Evolutionary conservation across 1,140 invertebrate species (phyloP).

Genomic region (Tetramorium simillimum): DNA sequence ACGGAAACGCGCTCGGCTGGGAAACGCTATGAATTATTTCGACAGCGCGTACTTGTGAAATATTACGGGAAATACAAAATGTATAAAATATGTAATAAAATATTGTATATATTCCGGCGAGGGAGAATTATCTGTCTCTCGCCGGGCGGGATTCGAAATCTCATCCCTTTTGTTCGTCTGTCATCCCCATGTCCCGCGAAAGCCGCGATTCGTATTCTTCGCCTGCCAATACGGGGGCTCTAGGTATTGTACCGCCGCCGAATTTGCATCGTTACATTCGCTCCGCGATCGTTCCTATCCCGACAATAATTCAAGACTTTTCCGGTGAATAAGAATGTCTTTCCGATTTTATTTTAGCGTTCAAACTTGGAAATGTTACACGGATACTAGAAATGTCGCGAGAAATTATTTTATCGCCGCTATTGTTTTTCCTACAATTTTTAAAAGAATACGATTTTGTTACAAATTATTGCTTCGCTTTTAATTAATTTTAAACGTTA

Average conservation of each 20-base stretch:
- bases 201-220: conserved; percentile 48
- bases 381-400: too few relatives aligned
- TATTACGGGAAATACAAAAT: neutral
- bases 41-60: neutral
- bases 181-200: conserved; percentile 41
- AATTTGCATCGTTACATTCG: conserved; percentile 51
- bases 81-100: conserved; percentile 23
- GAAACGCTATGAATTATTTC: neutral
- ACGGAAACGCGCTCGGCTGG: neutral
- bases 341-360: neutral
- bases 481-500: neutral
- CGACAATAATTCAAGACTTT: conserved; percentile 35
- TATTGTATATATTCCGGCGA: conserved; percentile 3
- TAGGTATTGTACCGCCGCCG: conserved; percentile 19
- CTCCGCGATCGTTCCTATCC: neutral
- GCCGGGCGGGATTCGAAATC: conserved; percentile 7
- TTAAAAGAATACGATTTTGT: neutral
- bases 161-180: conserved; percentile 56
- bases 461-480: neutral
- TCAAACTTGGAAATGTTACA: neutral
- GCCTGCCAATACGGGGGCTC: conserved; percentile 33
- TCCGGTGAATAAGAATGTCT: neutral
- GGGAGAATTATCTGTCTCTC: conserved; percentile 28
- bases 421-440: neutral
- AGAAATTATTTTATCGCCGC: neutral